Percentiles rank a stretch among this genome's conserved stretches.
These are phyloP conservation scores for Idris sp. DNA, from an alignment of 1,140 invertebrate species.

Conservation along the genomic window DNA sequence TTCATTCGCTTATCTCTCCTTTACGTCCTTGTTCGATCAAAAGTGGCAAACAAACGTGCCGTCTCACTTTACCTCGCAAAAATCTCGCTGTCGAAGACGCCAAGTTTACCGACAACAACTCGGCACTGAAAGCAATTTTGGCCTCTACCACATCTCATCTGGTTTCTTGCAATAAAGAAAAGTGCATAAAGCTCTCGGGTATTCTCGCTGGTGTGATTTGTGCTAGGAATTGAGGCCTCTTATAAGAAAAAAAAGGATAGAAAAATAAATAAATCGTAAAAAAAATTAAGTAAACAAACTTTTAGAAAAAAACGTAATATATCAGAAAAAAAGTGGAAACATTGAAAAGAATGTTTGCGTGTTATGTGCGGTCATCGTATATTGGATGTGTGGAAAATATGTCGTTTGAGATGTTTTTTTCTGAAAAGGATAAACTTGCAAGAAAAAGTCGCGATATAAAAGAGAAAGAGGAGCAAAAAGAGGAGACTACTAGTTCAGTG, in stretches of 20 bases:
- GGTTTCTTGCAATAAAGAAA: slow-evolving; percentile 70
- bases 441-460: slow-evolving; percentile 42
- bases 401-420: slow-evolving; percentile 34
- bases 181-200: slow-evolving; percentile 74
- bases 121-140: slow-evolving; percentile 77
- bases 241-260: slow-evolving; percentile 20
- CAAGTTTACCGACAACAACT: slow-evolving; percentile 74
- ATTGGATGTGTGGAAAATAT: slow-evolving; percentile 35
- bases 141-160: slow-evolving; percentile 67
- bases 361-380: slow-evolving; percentile 6
- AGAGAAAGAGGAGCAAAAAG: slow-evolving; percentile 62
- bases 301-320: too few species aligned
- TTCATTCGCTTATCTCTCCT: slow-evolving; percentile 63
- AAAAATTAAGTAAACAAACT: too few species aligned
- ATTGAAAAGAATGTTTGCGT: slow-evolving; percentile 7
- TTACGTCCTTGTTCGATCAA: slow-evolving; percentile 24
- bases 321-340: too few species aligned
- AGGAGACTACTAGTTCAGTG: slow-evolving; percentile 35
- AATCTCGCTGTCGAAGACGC: slow-evolving; percentile 69
- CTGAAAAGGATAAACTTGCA: slow-evolving; percentile 29
- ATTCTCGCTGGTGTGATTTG: slow-evolving; percentile 55
- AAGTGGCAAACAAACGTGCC: slow-evolving; percentile 8
- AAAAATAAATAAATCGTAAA: slow-evolving; percentile 20
- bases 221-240: slow-evolving; percentile 46
- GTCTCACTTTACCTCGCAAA: slow-evolving; percentile 45